Conservation (phyloP, 2,113 vertebrate species). For the Plotosus lineatus region DNA sequence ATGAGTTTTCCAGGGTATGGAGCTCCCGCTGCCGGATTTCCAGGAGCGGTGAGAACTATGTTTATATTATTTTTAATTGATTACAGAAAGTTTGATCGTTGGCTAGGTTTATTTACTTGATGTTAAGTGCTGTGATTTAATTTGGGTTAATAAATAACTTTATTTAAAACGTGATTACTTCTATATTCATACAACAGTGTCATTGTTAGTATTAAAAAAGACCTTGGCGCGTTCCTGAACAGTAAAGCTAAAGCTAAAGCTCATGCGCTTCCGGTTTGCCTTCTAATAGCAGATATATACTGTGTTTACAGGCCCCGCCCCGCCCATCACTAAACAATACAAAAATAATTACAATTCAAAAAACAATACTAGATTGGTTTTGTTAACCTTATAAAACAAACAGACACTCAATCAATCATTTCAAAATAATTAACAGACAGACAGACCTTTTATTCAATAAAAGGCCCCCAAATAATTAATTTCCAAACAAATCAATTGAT, state of each 20-base stretch:
- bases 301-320: neutral
- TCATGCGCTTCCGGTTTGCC: neutral
- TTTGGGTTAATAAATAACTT: neutral
- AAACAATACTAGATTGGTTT: neutral
- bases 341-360: no score
- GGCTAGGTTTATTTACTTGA: neutral
- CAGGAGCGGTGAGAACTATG: constrained; percentile 58
- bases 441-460: no score
- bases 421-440: no score
- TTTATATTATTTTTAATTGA: neutral
- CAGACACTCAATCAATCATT: neutral
- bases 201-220: neutral
- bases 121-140: neutral
- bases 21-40: constrained; percentile 36
- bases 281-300: neutral
- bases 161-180: neutral
- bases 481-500: neutral
- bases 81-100: neutral
- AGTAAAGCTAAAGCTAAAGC: no score
- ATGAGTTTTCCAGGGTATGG: constrained; percentile 70
- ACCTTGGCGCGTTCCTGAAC: no score
- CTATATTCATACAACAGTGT: neutral
- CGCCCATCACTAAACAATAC: neutral
- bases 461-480: neutral
- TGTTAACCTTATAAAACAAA: neutral